A percentile compares a stretch with the other conserved stretches of the same genome.
Conservation (phyloP, 1,140 invertebrate species). For the Caenorhabditis elegans region DNA sequence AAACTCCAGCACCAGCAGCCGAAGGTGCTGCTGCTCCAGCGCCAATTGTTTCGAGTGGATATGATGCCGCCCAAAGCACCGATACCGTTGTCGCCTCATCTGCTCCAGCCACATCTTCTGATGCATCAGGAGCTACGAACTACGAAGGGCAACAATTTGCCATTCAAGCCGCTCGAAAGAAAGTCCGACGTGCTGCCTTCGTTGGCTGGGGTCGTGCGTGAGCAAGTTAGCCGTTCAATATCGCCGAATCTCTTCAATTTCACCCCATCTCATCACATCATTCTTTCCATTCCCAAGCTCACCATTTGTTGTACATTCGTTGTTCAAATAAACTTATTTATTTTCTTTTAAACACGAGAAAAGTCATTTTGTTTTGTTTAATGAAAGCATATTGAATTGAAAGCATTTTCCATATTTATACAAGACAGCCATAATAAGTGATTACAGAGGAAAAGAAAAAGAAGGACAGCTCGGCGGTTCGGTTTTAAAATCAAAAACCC, state of each 20-base stretch:
- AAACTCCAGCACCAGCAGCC: constrained; percentile 29
- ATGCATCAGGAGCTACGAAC: constrained; percentile 15
- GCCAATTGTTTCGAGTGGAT: constrained; percentile 29
- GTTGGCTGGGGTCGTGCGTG: constrained; percentile 23
- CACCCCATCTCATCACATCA: not conserved
- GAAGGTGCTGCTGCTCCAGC: constrained; percentile 12
- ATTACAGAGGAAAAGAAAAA: constrained; percentile 10
- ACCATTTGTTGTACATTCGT: constrained; percentile 29
- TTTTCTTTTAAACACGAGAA: not conserved
- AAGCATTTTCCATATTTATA: not conserved
- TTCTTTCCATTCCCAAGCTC: not conserved
- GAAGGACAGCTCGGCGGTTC: not conserved
- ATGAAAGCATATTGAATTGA: constrained; percentile 17
- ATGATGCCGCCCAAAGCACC: constrained; percentile 18
- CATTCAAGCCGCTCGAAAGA: constrained; percentile 8
- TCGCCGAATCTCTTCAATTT: constrained; percentile 3
- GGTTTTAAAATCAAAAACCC: constrained; percentile 14
- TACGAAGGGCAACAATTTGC: constrained; percentile 13
- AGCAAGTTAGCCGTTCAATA: not conserved
- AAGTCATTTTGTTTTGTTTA: not conserved
- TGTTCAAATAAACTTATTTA: constrained; percentile 32
- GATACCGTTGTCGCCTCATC: constrained; percentile 32
- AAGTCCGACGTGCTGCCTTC: not conserved
- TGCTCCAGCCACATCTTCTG: constrained; percentile 36
- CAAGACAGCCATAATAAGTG: not conserved